Percentiles rank a stretch among this genome's conserved stretches.
These are phyloP conservation scores for Garrulus glandarius DNA, from an alignment of 2,797 vertebrate species.

Conservation along the genomic window DNA sequence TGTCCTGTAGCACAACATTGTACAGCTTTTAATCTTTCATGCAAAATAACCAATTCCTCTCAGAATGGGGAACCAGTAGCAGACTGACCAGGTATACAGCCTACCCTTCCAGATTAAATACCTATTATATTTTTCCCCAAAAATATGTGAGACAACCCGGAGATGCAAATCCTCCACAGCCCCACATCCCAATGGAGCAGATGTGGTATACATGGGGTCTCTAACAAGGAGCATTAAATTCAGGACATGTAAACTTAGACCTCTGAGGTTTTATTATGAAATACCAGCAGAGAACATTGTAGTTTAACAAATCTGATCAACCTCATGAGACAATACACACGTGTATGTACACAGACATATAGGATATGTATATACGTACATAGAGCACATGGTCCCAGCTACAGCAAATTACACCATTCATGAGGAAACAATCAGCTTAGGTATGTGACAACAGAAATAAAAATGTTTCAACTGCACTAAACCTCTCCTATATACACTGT, in stretches of 20 bases:
- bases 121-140: background rate
- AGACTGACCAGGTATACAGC: background rate
- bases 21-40: background rate
- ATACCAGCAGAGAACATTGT: background rate
- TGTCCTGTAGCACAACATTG: background rate
- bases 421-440: background rate
- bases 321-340: background rate
- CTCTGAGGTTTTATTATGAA: background rate
- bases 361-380: background rate
- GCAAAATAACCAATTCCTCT: background rate
- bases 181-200: background rate
- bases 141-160: background rate
- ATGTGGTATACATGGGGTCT: background rate
- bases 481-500: background rate
- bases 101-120: background rate
- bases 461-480: background rate
- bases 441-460: background rate
- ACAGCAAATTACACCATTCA: background rate
- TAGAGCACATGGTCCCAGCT: background rate
- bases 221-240: background rate
- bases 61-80: background rate
- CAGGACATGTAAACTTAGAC: background rate
- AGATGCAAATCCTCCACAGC: background rate
- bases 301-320: background rate
- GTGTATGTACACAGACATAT: rapidly evolving